Evolutionary conservation across 2,888 invertebrate species (phyloP).

Genomic region (Phortica okadai): DNA sequence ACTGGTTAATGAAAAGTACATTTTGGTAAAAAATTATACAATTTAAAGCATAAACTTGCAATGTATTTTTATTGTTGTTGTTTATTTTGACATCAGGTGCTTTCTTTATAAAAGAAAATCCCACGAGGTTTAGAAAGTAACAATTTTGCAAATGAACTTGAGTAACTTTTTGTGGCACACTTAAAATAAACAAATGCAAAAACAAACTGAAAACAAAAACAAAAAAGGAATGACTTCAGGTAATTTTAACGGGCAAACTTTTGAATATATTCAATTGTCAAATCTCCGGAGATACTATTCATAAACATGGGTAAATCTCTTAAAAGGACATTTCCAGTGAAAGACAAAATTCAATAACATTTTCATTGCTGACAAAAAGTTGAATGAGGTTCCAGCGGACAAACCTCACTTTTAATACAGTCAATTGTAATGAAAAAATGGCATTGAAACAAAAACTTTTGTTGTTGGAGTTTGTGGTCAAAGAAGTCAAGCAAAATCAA

Average conservation of each 20-base stretch:
- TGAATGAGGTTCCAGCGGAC: conserved; percentile 10
- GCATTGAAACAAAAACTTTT: conserved; percentile 7
- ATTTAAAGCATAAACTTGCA: too few species aligned
- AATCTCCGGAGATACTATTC: conserved; percentile 37
- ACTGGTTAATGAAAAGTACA: neutral
- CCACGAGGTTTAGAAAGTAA: neutral
- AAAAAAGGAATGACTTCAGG: conserved; percentile 21
- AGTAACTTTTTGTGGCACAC: conserved; percentile 60
- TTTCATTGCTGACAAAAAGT: conserved; percentile 18
- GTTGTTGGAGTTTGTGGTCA: neutral
- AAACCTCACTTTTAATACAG: neutral
- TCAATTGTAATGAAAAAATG: conserved; percentile 15
- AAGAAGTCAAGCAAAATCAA: conserved; percentile 50
- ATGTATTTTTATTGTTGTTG: neutral
- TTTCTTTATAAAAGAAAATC: conserved; percentile 1
- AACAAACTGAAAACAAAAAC: neutral
- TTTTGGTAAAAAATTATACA: too few species aligned
- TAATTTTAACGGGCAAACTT: conserved; percentile 60
- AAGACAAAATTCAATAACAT: conserved; percentile 15
- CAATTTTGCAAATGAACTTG: conserved; percentile 43
- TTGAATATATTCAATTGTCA: conserved; percentile 63
- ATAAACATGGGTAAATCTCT: conserved; percentile 26
- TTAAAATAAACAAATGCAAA: conserved; percentile 45
- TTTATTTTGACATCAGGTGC: conserved; percentile 7
- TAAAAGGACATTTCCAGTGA: conserved; percentile 49